Base-by-base conservation (phyloP, 2,797 vertebrate genomes). In the Arctocebus calabarensis region DNA sequence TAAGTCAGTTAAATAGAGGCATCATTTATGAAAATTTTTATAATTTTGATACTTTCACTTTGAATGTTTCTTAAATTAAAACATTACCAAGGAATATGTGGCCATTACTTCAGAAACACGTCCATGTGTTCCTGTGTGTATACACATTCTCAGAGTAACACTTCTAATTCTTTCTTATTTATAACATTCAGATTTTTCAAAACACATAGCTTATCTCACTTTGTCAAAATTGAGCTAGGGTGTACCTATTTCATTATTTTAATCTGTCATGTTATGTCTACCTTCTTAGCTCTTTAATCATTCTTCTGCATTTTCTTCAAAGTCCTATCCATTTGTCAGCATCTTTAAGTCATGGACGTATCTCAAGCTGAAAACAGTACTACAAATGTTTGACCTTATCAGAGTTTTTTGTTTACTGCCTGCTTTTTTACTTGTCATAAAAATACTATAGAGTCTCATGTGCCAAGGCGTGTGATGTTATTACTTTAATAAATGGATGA, bases 341-440 rank as follows among this genome's bases (percentile, higher is more conserved):
- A 75, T 86, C 52, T 88, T 89, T 74, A 52, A 89, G 88, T 84
- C 64, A 81, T 32, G 40, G 14, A 92, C 83, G 23, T 85, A n/a
- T 85, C 71, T 96, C 83, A 95, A 29, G 82, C 40, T 88, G 52
- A 83, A 97, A 79, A 83, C 32, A 94, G 9, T 66, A 27, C 86
- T 90, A 74, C 7, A 86, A 40, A 25, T 71, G 29, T 94, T 88
- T 93, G 88, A 93, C 83, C 34, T 95, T 90, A 90, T 88, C 74
- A 59, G 16, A 3, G 2, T 75, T 84, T 87, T 84, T 77, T 94
- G 73, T 83, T 96, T 96, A 93, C 68, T 95, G 37, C 62, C 94
- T 92, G 75, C 79, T 88, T 93, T 93, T 93, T 96, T 68, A 83
- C 19, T 37, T 73, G 73, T 90, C 84, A 91, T 3, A 84, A 94